Base-by-base conservation (phyloP, 1,140 invertebrate genomes). In the Drosophila kurseongensis region DNA sequence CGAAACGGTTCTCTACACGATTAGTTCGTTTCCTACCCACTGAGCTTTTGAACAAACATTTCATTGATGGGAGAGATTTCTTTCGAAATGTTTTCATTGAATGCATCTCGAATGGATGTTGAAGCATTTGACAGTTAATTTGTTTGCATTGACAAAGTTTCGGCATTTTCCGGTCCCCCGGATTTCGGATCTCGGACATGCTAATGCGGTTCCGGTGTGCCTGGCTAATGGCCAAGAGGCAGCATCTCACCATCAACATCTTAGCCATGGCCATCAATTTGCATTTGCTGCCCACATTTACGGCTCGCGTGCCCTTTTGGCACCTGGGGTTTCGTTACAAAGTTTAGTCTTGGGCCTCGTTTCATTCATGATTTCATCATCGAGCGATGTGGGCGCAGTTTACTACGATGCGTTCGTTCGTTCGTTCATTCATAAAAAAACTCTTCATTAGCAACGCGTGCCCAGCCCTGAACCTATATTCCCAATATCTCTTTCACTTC, bases 131-230 rank as follows among this genome's bases (percentile, higher is more conserved):
- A 80, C 84, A 88, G 83, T 89, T 84, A 83, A 88, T 88, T 88
- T 88, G 83, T 88, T 88, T 51, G 80, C 71, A 78, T 83, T 84
- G 52, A 81, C 45, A 66, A 62, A 60, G 13, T 60, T 82, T 68
- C 13, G 55, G 57, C 60, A 74, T 61, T 82, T 84, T 86, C 82
- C 83, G 83, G 80, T 79, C 55, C 63, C 67, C 57, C 55, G 36
- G 54, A 59, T 42, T 23, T 62, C 18, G 27, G 38, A 38, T 62
- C 61, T 66, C 18, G 18, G 62, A 71, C 56, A 89, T 89, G 83
- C 83, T 89, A 88, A 88, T 88, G 83, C 75, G 79, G 84, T 88
- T 88, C 83, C 83, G 83, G 83, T 88, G 79, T 80, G 77, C 69
- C 29, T 59, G 63, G 58, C 78, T 86, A 83, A 79, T 78, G 71